A percentile compares a stretch with the other conserved stretches of the same genome.
Conservation (phyloP, 2,888 invertebrate species). For the Tipula helvola region DNA sequence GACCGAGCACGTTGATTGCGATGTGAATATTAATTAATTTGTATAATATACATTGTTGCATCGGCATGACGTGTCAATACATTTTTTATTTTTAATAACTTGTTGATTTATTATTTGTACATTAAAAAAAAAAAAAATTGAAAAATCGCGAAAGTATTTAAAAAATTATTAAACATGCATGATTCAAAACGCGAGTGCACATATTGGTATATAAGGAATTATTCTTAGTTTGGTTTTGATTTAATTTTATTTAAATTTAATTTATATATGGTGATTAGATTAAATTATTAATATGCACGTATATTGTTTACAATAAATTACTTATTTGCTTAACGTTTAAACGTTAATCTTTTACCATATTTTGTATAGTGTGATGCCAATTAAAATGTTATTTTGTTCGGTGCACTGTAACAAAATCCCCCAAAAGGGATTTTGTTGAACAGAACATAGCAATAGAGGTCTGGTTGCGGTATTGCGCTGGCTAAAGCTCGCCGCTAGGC, state of each 20-base stretch:
- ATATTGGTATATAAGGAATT: background rate
- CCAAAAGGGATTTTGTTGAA: too few relatives aligned
- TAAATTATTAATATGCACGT: background rate
- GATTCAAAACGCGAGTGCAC: background rate
- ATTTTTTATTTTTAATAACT: background rate
- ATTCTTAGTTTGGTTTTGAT: background rate
- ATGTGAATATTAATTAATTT: background rate
- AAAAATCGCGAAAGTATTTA: background rate
- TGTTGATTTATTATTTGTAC: background rate
- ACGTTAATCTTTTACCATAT: background rate
- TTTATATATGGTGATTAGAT: background rate
- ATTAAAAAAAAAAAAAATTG: background rate
- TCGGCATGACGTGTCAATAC: background rate
- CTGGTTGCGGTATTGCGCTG: too few relatives aligned
- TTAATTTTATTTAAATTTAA: background rate
- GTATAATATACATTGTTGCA: background rate
- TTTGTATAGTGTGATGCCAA: background rate
- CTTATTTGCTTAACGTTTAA: background rate
- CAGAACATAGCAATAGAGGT: too few relatives aligned
- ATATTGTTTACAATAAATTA: background rate
- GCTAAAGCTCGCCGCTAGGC: too few relatives aligned
- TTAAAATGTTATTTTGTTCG: background rate
- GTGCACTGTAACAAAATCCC: too few relatives aligned
- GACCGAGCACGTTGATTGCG: background rate
- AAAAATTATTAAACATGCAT: background rate